Evolutionary conservation across 2,797 vertebrate species (phyloP).

Genomic region (Sitta carolinensis): DNA sequence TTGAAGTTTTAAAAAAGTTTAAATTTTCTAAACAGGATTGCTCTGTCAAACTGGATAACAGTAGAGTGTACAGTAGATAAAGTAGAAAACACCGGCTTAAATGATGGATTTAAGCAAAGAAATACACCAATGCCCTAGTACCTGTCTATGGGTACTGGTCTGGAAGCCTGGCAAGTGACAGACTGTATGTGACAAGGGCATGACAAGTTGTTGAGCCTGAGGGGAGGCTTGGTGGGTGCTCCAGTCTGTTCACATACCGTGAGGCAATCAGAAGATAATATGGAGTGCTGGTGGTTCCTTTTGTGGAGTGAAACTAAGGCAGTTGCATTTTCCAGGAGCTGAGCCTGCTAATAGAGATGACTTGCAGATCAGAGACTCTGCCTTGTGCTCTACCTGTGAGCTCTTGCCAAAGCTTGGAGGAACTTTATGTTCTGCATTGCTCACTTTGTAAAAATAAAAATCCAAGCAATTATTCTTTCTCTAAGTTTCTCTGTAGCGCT

Average conservation of each 20-base stretch:
- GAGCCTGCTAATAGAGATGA: neutral
- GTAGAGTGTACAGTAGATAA: neutral
- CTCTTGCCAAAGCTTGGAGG: neutral
- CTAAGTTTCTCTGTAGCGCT: neutral
- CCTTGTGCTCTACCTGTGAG: neutral
- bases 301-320: neutral
- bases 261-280: neutral
- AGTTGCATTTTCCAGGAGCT: neutral
- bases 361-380: neutral
- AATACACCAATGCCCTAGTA: neutral
- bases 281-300: neutral
- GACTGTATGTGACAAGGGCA: neutral
- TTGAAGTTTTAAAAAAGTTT: neutral
- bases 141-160: neutral
- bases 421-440: neutral
- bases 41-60: neutral
- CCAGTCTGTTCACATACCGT: fast-evolving
- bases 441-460: neutral
- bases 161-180: neutral
- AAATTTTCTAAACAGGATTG: neutral
- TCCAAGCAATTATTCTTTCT: neutral
- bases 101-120: neutral
- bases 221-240: neutral
- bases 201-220: neutral
- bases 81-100: neutral